Conservation (phyloP, 64 coral and sea anemone species). For the Stylophora pistillata region DNA sequence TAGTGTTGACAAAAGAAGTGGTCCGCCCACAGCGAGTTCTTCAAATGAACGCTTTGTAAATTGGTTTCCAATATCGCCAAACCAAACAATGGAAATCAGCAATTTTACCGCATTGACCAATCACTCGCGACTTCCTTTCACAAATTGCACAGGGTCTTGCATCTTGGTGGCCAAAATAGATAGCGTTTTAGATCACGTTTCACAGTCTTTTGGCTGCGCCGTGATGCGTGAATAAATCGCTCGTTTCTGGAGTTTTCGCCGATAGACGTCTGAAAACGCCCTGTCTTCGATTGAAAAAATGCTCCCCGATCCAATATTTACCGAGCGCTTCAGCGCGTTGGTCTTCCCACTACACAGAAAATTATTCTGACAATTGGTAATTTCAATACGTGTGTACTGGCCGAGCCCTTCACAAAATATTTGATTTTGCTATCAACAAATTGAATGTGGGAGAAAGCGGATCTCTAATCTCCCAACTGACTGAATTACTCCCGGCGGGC, state of each 20-base stretch:
- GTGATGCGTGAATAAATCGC: constrained; percentile 50
- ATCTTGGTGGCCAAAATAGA: constrained; percentile 62
- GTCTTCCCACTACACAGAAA: constrained; percentile 73
- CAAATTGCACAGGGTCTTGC: constrained; percentile 54
- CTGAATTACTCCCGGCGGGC: constrained; percentile 82
- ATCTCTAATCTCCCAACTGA: constrained; percentile 72
- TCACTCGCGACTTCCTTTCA: constrained; percentile 61
- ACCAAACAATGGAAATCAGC: constrained; percentile 89
- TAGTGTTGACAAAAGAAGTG: constrained; percentile 92
- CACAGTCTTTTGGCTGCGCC: constrained; percentile 69
- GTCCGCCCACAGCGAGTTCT: constrained; percentile 82
- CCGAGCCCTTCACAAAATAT: constrained; percentile 87
- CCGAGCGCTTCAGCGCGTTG: constrained; percentile 60
- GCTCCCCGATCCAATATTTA: constrained; percentile 78
- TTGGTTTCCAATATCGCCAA: constrained; percentile 96
- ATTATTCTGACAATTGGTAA: constrained; percentile 85
- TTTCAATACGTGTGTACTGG: constrained; percentile 91
- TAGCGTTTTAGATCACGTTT: constrained; percentile 56
- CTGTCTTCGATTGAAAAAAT: constrained; percentile 34
- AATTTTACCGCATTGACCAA: constrained; percentile 69
- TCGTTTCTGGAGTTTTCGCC: constrained; percentile 17
- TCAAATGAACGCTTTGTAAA: constrained; percentile 99
- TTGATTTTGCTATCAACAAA: constrained; percentile 99
- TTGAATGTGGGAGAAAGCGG: constrained; percentile 84
- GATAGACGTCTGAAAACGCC: constrained; percentile 32